Evolutionary conservation across 1,140 invertebrate species (phyloP).

Genomic region (Chelonus insularis): DNA sequence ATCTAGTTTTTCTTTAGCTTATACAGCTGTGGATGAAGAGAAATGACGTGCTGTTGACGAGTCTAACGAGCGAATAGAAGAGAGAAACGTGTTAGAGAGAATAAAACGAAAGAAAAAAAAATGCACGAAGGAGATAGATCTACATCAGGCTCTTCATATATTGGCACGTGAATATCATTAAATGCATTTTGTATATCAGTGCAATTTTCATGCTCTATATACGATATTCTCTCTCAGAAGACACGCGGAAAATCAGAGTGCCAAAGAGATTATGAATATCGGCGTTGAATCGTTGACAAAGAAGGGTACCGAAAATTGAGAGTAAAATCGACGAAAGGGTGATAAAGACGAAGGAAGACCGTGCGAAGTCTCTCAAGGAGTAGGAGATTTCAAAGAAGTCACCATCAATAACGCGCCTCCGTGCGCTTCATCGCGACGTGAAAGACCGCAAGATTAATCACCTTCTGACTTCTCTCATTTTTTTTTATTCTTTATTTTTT

Average conservation of each 20-base stretch:
- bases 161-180: too few relatives aligned
- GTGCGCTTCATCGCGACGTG: slow-evolving; percentile 59
- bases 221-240: too few relatives aligned
- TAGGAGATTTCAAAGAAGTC: slow-evolving; percentile 51
- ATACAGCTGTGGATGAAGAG: slow-evolving; percentile 55
- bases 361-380: slow-evolving; percentile 23
- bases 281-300: slow-evolving; percentile 18
- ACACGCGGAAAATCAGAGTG: slow-evolving; percentile 1
- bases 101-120: too few relatives aligned
- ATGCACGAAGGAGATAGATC: not conserved
- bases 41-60: slow-evolving; percentile 50
- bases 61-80: slow-evolving; percentile 1
- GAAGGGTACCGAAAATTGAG: slow-evolving; percentile 19
- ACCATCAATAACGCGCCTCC: slow-evolving; percentile 62
- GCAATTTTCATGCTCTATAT: too few relatives aligned
- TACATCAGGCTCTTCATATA: too few relatives aligned
- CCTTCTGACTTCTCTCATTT: slow-evolving; percentile 52
- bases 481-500: slow-evolving; percentile 37
- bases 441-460: slow-evolving; percentile 62
- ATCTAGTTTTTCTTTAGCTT: slow-evolving; percentile 12
- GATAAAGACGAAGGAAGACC: slow-evolving; percentile 7
- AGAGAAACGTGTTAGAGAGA: not conserved
- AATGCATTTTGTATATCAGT: too few relatives aligned
- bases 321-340: slow-evolving; percentile 11
- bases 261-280: slow-evolving; percentile 19